These are phyloP conservation scores for Drosophila santomea DNA, from an alignment of 1,140 invertebrate genomes.

Conservation along the genomic window DNA sequence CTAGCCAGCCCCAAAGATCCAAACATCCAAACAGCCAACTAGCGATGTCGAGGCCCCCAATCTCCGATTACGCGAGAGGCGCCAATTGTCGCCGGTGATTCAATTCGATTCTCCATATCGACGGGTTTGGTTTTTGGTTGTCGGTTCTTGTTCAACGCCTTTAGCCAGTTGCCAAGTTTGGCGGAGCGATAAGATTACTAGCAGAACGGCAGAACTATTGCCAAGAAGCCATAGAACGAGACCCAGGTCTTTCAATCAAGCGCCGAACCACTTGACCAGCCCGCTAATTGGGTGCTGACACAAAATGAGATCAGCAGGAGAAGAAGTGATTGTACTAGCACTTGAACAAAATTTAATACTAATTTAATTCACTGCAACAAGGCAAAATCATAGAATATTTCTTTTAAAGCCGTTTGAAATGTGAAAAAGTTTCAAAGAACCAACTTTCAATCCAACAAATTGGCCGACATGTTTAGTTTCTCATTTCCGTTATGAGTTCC, in stretches of 20 bases:
- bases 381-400: too few species aligned
- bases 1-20: background rate
- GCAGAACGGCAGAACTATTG: conserved; percentile 6
- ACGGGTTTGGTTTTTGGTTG: background rate
- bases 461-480: background rate
- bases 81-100: conserved; percentile 35
- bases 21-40: background rate
- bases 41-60: background rate
- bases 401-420: too few species aligned
- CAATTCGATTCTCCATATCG: conserved; percentile 18
- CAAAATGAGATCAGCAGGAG: background rate
- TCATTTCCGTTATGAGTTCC: conserved; percentile 4
- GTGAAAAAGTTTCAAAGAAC: too few species aligned
- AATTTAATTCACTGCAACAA: too few species aligned
- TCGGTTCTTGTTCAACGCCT: conserved; percentile 11
- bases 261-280: conserved; percentile 6
- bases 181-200: conserved; percentile 45
- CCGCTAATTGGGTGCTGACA: conserved; percentile 1
- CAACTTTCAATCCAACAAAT: conserved; percentile 4
- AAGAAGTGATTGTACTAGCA: background rate
- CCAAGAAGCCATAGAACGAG: background rate
- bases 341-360: background rate
- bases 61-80: conserved; percentile 31
- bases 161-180: conserved; percentile 47
- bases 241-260: background rate